Evolutionary conservation across 2,888 invertebrate genomes (phyloP).

Genomic region (Synanthedon tipuliformis): DNA sequence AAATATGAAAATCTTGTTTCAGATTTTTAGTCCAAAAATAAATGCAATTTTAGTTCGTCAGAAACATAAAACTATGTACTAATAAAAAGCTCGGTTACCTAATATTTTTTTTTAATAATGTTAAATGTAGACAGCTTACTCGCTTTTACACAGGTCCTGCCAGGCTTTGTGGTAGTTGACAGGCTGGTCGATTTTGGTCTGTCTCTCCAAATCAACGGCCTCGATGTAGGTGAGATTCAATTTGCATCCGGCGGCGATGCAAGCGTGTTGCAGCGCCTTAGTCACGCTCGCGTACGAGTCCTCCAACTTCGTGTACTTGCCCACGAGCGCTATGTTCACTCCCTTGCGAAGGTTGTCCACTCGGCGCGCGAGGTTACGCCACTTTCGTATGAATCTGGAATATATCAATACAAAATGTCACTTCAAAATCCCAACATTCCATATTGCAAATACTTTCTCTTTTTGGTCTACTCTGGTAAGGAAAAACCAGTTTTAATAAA

Average conservation of each 20-base stretch:
- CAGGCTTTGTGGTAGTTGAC: slow-evolving; percentile 93
- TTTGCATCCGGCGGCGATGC: slow-evolving; percentile 85
- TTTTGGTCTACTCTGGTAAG: too few species aligned
- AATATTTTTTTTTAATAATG: too few species aligned
- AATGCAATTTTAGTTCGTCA: too few species aligned
- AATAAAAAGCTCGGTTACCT: too few species aligned
- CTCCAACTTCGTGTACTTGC: slow-evolving; percentile 95
- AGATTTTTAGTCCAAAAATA: too few species aligned
- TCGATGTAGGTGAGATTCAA: slow-evolving; percentile 92
- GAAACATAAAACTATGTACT: too few species aligned
- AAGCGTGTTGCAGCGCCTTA: slow-evolving; percentile 94
- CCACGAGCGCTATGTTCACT: slow-evolving; percentile 92
- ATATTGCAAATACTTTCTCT: too few species aligned
- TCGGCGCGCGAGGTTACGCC: slow-evolving; percentile 89
- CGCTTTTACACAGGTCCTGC: slow-evolving; percentile 88
- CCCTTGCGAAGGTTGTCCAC: slow-evolving; percentile 86
- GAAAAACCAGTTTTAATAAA: too few species aligned
- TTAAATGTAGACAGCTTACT: slow-evolving; percentile 65
- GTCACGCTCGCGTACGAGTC: slow-evolving; percentile 97
- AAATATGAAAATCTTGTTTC: too few species aligned
- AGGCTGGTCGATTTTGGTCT: slow-evolving; percentile 79
- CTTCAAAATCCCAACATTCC: not conserved
- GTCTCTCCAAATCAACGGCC: slow-evolving; percentile 86
- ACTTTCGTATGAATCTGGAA: slow-evolving; percentile 83
- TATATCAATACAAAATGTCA: not conserved